These are phyloP conservation scores for Trimorus sp. DNA, from an alignment of 2,888 invertebrate species.

Conservation along the genomic window DNA sequence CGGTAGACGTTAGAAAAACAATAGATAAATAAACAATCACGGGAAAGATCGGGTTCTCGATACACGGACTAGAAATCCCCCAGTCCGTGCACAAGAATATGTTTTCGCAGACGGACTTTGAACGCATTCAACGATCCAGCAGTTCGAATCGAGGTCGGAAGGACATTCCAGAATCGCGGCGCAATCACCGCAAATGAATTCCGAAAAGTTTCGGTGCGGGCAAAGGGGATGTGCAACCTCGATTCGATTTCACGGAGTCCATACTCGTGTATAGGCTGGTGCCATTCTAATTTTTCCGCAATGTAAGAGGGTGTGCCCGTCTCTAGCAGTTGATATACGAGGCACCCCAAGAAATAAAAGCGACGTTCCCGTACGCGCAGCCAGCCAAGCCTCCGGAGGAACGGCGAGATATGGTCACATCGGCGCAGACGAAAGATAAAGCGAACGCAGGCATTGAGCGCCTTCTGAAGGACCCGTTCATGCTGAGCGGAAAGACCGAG, in stretches of 20 bases:
- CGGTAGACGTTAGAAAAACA: too few species aligned
- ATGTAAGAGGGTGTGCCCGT: not conserved
- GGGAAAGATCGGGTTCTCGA: too few species aligned
- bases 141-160: not conserved
- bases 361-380: not conserved
- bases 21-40: too few species aligned
- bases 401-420: constrained; percentile 6
- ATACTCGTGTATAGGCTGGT: not conserved
- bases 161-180: not conserved
- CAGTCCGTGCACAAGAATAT: too few species aligned
- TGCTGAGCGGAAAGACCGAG: not conserved
- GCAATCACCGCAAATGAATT: not conserved
- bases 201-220: not conserved
- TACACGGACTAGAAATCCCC: too few species aligned
- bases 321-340: not conserved
- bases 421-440: constrained; percentile 1
- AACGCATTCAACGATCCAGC: too few species aligned
- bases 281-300: not conserved
- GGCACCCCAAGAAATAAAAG: constrained; percentile 13
- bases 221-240: not conserved
- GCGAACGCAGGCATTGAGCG: constrained; percentile 6
- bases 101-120: too few species aligned
- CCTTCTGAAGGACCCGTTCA: not conserved
- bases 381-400: not conserved
- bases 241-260: not conserved